Evolutionary conservation across 2,888 invertebrate species (phyloP), one percentile per base, ranked within the genome.

Genomic region (Eupithecia tripunctaria): DNA sequence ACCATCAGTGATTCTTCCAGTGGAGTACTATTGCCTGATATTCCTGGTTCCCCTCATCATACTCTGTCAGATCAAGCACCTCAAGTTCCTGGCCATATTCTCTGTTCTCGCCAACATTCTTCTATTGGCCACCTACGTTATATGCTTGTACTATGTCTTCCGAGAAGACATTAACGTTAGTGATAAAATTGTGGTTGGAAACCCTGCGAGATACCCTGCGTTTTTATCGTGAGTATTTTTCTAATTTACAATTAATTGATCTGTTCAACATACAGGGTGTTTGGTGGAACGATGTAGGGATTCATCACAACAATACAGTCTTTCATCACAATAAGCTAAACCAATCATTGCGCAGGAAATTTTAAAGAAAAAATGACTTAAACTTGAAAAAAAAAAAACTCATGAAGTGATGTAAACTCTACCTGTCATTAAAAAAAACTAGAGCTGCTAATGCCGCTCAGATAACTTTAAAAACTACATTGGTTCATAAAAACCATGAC

Each of bases 91-190:
- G 71, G 98, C 99, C 0, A 96, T 98, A n/a, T 97, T 98, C 85
- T 99, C 99, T 0, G 93, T 97, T 71, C 86, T 97, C 68, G 99
- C 99, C n/a, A 99, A 99, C 84, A 77, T 97, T 15, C 96, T 97
- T 68, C 96, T 98, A 82, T 92, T 97, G 0, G 89, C 95, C 4
- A 97, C 98, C 0, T 96, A 99, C 79, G 91, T 95, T n/a, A 96
- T 99, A 77, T 97, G 98, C n/a, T 94, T 98, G 64, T 97, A 97
- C 88, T 98, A 97, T 85, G 95, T 98, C 86, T 96, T 98, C 82
- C 95, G 95, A 51, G 86, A 88, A n/a, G 86, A 86, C 25, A 86
- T 94, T 66, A 83, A 88, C 25, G 92, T 93, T 76, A 85, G 89
- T 2, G 95, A 95, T 68, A 95, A 95, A 76, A 92, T 94, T 1